These are phyloP conservation scores for Porites divaricata DNA, from an alignment of 92 coral and sea anemone species.

Conservation along the genomic window DNA sequence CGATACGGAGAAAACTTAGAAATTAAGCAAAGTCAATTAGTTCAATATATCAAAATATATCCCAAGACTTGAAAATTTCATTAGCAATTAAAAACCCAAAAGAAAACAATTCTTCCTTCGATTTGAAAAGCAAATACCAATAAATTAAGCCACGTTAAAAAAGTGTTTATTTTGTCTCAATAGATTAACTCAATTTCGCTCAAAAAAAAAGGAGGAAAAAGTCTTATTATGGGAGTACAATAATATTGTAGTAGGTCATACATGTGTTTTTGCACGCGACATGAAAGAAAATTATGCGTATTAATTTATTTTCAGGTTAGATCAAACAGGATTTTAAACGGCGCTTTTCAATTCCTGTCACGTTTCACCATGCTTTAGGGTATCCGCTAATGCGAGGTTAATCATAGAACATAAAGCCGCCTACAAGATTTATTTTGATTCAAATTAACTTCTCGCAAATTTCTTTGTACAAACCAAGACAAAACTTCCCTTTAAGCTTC, in stretches of 20 bases:
- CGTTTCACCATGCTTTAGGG: slow-evolving; percentile 1
- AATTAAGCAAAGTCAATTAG: slow-evolving; percentile 15
- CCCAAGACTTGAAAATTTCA: slow-evolving; percentile 24
- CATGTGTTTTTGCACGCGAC: not conserved
- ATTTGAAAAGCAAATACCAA: not conserved
- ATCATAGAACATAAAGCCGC: slow-evolving; percentile 2
- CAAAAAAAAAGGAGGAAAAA: not conserved
- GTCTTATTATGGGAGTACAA: not conserved
- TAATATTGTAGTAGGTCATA: not conserved
- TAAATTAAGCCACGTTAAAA: not conserved
- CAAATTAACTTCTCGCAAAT: too few species aligned
- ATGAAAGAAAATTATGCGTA: not conserved
- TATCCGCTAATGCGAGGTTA: slow-evolving; percentile 13
- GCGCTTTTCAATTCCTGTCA: not conserved
- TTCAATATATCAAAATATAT: slow-evolving; percentile 1
- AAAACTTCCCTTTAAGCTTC: slow-evolving; percentile 11
- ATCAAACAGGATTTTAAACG: slow-evolving; percentile 9
- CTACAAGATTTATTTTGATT: not conserved
- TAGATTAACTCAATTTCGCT: not conserved
- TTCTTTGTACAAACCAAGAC: slow-evolving; percentile 17
- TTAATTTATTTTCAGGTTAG: not conserved
- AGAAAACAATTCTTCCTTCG: slow-evolving; percentile 5
- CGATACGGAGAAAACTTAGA: not conserved
- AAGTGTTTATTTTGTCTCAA: not conserved
- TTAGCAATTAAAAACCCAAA: slow-evolving; percentile 14